phyloP scores from a whole-genome alignment of 1,140 invertebrate species.

The Adelges cooleyi region DNA sequence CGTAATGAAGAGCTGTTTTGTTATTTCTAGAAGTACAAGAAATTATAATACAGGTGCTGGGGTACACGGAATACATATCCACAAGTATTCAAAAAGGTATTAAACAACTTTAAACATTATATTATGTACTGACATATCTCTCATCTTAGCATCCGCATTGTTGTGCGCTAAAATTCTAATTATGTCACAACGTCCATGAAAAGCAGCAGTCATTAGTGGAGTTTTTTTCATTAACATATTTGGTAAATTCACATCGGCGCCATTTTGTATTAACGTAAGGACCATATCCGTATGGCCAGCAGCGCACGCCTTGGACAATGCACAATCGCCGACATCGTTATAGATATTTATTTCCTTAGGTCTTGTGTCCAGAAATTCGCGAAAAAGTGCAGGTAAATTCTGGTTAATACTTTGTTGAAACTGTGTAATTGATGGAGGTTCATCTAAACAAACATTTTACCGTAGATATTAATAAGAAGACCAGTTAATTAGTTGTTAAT shows the following conservation, averaged over 20 bases:
- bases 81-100: no score
- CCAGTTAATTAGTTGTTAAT: background rate
- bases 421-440: background rate
- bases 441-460: background rate
- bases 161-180: constrained; percentile 17
- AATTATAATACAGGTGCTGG: background rate
- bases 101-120: no score
- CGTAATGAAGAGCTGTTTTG: constrained; percentile 23
- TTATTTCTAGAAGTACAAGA: background rate
- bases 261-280: background rate
- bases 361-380: background rate
- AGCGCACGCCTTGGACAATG: background rate
- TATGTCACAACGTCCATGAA: background rate
- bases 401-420: constrained; percentile 15
- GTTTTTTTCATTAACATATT: constrained; percentile 1
- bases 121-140: background rate
- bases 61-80: no score
- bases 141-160: background rate
- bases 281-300: background rate
- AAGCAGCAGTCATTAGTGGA: constrained; percentile 5
- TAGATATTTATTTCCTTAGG: background rate
- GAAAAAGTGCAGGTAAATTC: constrained; percentile 3
- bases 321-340: background rate
- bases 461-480: background rate
- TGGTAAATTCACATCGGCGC: constrained; percentile 1